Percentiles rank a stretch among this genome's conserved stretches.
Conservation (phyloP, 2,888 invertebrate genomes). For the Mythimna albipuncta region DNA sequence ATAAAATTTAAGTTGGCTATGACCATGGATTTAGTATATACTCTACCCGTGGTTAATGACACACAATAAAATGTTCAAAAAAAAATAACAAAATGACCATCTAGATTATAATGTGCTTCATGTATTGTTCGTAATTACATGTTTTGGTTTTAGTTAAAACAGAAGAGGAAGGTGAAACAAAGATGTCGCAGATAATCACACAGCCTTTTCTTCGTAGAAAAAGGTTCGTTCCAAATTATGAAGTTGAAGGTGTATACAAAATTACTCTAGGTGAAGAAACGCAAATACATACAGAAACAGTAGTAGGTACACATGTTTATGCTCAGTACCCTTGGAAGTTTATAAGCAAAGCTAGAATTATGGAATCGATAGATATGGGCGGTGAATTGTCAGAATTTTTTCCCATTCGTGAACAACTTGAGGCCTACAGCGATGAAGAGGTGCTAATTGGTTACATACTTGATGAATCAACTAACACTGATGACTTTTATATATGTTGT, state of each 20-base stretch:
- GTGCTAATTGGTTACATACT: slow-evolving; percentile 93
- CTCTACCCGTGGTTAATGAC: neutral
- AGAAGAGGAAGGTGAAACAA: slow-evolving; percentile 50
- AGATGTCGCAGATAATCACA: slow-evolving; percentile 65
- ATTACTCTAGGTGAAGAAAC: slow-evolving; percentile 90
- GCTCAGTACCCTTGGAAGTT: slow-evolving; percentile 94
- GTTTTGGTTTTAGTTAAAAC: slow-evolving; percentile 70
- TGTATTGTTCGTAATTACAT: neutral
- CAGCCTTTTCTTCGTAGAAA: slow-evolving; percentile 81
- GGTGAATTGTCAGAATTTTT: slow-evolving; percentile 88
- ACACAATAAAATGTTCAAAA: neutral
- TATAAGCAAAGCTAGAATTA: slow-evolving; percentile 91
- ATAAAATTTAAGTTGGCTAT: neutral
- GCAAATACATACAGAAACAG: slow-evolving; percentile 91
- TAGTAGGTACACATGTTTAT: slow-evolving; percentile 93
- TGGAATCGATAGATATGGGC: slow-evolving; percentile 91
- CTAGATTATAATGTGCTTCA: slow-evolving; percentile 22
- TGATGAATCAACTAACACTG: slow-evolving; percentile 90
- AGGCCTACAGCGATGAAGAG: slow-evolving; percentile 81
- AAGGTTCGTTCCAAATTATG: slow-evolving; percentile 86
- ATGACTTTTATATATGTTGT: slow-evolving; percentile 93
- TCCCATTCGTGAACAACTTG: slow-evolving; percentile 79
- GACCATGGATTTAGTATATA: neutral
- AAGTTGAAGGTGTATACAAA: slow-evolving; percentile 90
- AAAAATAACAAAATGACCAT: slow-evolving; percentile 19